Evolutionary conservation across 1,140 invertebrate genomes (phyloP).

Genomic region (Scaptomyza graminum): DNA sequence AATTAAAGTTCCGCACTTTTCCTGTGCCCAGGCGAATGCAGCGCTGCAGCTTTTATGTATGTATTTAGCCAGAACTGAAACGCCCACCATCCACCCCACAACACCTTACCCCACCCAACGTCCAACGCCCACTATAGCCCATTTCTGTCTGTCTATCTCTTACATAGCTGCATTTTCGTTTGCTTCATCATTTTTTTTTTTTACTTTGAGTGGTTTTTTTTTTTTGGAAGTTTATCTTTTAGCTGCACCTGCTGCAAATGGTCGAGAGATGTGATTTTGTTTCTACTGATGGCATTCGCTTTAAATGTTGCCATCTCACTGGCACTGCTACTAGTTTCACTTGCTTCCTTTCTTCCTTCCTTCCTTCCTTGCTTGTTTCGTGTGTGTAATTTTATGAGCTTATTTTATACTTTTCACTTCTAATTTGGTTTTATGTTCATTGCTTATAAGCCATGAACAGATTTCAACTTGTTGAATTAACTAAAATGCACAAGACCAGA

Average conservation of each 20-base stretch:
- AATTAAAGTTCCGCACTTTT: slow-evolving; percentile 81
- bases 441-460: slow-evolving; percentile 60
- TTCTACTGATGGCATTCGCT: slow-evolving; percentile 29
- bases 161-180: slow-evolving; percentile 10
- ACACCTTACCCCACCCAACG: background rate
- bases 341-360: no score
- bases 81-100: slow-evolving; percentile 2
- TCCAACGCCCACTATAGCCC: slow-evolving; percentile 7
- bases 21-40: slow-evolving; percentile 36
- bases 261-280: slow-evolving; percentile 59
- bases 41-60: slow-evolving; percentile 47
- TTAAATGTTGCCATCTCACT: slow-evolving; percentile 2
- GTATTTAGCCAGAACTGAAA: slow-evolving; percentile 52
- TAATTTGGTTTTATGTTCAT: slow-evolving; percentile 58
- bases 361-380: slow-evolving; percentile 5
- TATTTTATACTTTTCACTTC: slow-evolving; percentile 76
- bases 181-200: slow-evolving; percentile 12
- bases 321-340: slow-evolving; percentile 1
- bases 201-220: slow-evolving; percentile 5
- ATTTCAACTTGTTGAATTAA: slow-evolving; percentile 74
- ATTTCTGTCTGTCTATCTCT: slow-evolving; percentile 49
- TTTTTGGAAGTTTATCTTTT: slow-evolving; percentile 52
- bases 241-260: slow-evolving; percentile 70
- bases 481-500: slow-evolving; percentile 18
- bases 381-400: slow-evolving; percentile 71